Evolutionary conservation across 2,888 invertebrate species (phyloP).

Genomic region (Clepsis dumicolana): DNA sequence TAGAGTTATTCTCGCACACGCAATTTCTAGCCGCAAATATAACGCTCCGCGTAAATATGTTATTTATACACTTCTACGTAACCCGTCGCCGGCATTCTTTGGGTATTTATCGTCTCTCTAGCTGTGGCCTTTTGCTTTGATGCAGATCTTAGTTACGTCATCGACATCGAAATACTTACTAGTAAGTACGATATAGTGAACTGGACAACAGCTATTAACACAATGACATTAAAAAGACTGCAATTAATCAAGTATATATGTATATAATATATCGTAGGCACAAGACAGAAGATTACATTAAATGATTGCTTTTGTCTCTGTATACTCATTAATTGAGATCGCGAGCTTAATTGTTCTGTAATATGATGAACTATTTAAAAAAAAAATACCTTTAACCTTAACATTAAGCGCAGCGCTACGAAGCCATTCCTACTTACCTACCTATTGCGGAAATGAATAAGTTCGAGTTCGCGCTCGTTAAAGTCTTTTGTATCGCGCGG

Average conservation of each 20-base stretch:
- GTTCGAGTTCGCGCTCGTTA: slow-evolving; percentile 51
- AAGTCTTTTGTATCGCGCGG: slow-evolving; percentile 55
- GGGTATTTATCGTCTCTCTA: no score
- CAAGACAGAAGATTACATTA: background rate
- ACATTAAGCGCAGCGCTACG: slow-evolving; percentile 5
- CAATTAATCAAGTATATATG: no score
- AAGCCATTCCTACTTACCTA: background rate
- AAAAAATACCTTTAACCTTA: slow-evolving; percentile 29
- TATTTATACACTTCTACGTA: background rate
- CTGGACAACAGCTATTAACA: background rate
- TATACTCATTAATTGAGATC: background rate
- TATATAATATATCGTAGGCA: no score
- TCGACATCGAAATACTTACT: background rate
- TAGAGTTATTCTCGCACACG: slow-evolving; percentile 31
- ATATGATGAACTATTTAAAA: background rate
- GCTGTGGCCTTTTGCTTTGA: background rate
- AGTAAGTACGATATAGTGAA: background rate
- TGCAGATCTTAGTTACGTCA: background rate
- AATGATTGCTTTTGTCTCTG: background rate
- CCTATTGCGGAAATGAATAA: slow-evolving; percentile 19
- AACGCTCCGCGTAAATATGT: background rate
- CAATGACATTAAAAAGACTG: background rate
- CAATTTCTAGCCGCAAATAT: slow-evolving; percentile 5
- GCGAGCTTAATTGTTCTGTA: slow-evolving; percentile 18
- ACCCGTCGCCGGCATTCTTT: no score